Base-by-base conservation (phyloP, 1,140 invertebrate species). In the Drosophila santomea region DNA sequence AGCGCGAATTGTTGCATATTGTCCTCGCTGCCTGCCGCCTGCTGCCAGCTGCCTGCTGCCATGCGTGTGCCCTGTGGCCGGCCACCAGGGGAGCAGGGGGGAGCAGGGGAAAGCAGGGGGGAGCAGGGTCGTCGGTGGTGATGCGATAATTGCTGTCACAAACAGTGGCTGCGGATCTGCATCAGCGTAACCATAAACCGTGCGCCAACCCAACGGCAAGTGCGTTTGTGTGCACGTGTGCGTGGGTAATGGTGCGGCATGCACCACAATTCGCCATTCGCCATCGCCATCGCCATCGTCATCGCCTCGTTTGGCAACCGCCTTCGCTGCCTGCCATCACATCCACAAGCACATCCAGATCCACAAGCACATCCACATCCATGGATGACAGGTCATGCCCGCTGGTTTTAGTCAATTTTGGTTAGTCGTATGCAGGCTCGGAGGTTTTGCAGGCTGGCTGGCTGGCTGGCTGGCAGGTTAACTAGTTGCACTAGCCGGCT, bases 121-220 rank as follows among this genome's bases (percentile, higher is more conserved):
- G 20, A 20, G 39, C 11, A 7, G 15, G 3, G 17, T 20, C 12
- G 38, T 35, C 28, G 39, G 35, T 14, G 14, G 35, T 47, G 43
- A 54, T 59, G 71, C 51, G 61, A 84, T 84, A 76, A 76, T 83
- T 80, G 72, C 77, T 84, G 81, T 84, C 81, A 84, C 55, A 66
- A 72, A 74, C 81, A 84, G 80, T 48, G 62, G 25, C 28, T 57
- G 48, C n/a, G 25, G 28, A 32, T 14, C 47, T 32, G 58, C 54
- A 32, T 8, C 25, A 44, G 35, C 45, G 41, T 47, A 74, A 81
- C 62, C 66, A 83, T 66, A 83, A 79, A 79, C 80, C 80, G 52
- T 58, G 23, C 44, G 44, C 51, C 50, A 45, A 58, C 51, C 48
- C 48, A 43, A 17, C 23, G 43, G 5, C 23, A 25, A 25, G 20